These are phyloP conservation scores for Sardinella longiceps DNA, from an alignment of 2,797 vertebrate genomes.

Conservation along the genomic window DNA sequence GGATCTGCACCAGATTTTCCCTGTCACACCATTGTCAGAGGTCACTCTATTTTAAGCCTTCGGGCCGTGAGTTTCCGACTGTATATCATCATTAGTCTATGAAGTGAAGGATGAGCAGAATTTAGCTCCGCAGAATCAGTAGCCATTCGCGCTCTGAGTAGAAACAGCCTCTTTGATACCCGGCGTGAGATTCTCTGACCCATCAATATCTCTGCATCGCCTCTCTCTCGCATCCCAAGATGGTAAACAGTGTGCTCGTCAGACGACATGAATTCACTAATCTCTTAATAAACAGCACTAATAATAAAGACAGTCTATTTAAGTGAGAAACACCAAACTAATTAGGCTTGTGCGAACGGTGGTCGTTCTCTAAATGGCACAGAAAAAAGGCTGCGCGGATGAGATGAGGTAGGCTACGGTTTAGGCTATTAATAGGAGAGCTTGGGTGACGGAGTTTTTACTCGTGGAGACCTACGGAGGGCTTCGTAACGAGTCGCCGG, in stretches of 20 bases:
- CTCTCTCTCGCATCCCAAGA: not conserved
- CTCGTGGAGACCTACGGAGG: constrained; percentile 65
- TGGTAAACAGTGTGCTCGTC: not conserved
- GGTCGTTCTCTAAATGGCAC: constrained; percentile 22
- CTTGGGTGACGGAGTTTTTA: constrained; percentile 66
- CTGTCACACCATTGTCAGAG: not conserved
- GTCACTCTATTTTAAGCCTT: constrained; percentile 8
- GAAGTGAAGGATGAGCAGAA: not conserved
- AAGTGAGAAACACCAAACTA: not conserved
- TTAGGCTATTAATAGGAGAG: constrained; percentile 77
- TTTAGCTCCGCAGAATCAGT: not conserved
- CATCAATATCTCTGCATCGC: not conserved
- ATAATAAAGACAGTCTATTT: not conserved
- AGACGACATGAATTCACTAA: not conserved
- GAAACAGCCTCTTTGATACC: not conserved
- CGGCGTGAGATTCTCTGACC: not conserved
- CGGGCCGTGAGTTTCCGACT: not conserved
- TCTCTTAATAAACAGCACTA: not conserved
- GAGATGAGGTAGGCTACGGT: constrained; percentile 18
- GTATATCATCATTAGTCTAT: not conserved
- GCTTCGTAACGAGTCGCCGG: constrained; percentile 63
- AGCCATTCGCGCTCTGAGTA: not conserved
- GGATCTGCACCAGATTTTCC: not conserved
- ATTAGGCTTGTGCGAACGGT: not conserved
- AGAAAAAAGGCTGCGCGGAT: constrained; percentile 1